Base-by-base conservation (phyloP, 2,888 invertebrate species). In the Cheiracanthium punctorium region DNA sequence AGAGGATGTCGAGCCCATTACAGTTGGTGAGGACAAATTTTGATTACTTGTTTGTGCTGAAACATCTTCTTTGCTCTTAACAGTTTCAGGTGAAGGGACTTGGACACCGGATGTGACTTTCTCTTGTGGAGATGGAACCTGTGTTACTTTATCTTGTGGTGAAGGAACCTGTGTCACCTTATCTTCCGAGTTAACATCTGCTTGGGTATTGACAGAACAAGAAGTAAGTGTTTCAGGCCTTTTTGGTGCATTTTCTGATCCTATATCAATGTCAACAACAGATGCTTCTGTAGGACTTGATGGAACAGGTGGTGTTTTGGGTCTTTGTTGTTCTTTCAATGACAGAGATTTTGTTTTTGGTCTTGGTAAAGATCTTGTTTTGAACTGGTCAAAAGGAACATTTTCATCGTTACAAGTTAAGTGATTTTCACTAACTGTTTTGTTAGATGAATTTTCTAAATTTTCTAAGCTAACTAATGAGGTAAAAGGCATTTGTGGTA, bases 401-500 rank as follows among this genome's bases (percentile, higher is more conserved):
- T 67, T 87, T 24, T 67, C 37, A 41, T 64, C 28, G 28, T 64
- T 75, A 41, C 70, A 43, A 37, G 41, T 72, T 8, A 70, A 29
- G 17, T 33, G 28, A 72, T 52, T 77, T 76, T 72, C 86, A 79
- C 58, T 58, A 24, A 14, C 48, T 37, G 48, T 58, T 20, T 20
- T 70, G 28, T 58, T 71, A 20, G 30, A 37, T 10, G 37, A 12
- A 72, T 69, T 82, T 77, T 74, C 81, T 73, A 81, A 76, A 72
- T 37, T 82, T 67, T 69, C 65, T 71, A 80, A 52, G 43, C 67
- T 48, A 52, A 74, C 79, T 30, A 87, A 82, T 8, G 82, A 67
- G 65, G 87, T 82, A 74, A 87, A 82, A 75, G 82, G 73, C 87
- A 87, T 87, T 71, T 87, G 79, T 64, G 87, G 82, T 58, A 87